These are phyloP conservation scores for Drosophila mimetica DNA, from an alignment of 2,888 invertebrate species.

Conservation along the genomic window DNA sequence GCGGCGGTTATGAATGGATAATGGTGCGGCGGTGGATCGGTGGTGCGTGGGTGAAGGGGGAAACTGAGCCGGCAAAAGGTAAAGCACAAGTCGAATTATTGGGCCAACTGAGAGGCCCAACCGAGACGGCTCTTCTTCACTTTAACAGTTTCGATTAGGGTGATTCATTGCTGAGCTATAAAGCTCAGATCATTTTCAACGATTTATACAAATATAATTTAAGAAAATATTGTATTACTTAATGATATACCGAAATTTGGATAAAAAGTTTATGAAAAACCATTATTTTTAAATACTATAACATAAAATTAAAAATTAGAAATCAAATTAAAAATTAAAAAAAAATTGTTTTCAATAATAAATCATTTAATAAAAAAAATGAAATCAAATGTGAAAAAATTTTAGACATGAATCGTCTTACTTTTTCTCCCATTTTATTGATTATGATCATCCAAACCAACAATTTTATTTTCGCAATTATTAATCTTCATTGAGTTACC, in stretches of 20 bases:
- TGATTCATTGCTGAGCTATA: not conserved
- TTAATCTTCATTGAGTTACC: slow-evolving; percentile 11
- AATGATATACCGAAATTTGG: no score
- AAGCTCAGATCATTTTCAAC: no score
- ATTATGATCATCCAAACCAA: not conserved
- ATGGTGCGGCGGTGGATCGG: slow-evolving; percentile 5
- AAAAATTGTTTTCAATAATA: no score
- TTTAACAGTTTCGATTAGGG: slow-evolving; percentile 1
- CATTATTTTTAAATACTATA: no score
- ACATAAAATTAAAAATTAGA: no score
- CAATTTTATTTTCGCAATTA: not conserved
- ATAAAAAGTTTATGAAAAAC: no score
- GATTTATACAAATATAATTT: no score
- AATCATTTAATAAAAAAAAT: no score
- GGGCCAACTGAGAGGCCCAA: slow-evolving; percentile 23
- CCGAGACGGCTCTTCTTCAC: not conserved
- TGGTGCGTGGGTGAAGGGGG: slow-evolving; percentile 2
- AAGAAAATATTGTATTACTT: no score
- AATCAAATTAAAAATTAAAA: no score
- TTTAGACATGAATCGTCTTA: not conserved
- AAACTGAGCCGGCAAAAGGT: slow-evolving; percentile 19
- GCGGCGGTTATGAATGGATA: slow-evolving; percentile 53
- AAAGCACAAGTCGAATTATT: slow-evolving; percentile 35
- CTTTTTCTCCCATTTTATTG: not conserved
- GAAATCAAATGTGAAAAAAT: no score